Evolutionary conservation across 2,888 invertebrate genomes (phyloP).

Genomic region (Drosophila lacicola): DNA sequence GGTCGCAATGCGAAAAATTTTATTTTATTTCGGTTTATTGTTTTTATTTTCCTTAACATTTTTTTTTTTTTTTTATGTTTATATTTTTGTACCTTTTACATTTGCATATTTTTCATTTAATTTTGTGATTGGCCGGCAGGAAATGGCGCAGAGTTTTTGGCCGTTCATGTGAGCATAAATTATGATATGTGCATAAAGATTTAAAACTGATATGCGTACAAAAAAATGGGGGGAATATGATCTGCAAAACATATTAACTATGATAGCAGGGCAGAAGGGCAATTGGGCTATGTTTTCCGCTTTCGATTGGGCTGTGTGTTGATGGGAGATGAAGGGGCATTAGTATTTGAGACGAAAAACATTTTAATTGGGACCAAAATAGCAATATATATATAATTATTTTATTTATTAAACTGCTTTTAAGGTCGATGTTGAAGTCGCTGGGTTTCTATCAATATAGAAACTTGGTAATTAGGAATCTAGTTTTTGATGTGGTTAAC

Average conservation of each 20-base stretch:
- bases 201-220: slow-evolving; percentile 24
- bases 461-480: too few relatives aligned
- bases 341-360: too few relatives aligned
- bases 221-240: not conserved
- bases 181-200: slow-evolving; percentile 46
- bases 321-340: not conserved
- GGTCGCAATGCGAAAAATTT: slow-evolving; percentile 41
- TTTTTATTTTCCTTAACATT: slow-evolving; percentile 5
- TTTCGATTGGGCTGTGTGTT: slow-evolving; percentile 19
- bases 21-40: slow-evolving; percentile 16
- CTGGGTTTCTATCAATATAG: too few relatives aligned
- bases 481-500: too few relatives aligned
- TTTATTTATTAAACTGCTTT: too few relatives aligned
- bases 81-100: slow-evolving; percentile 15
- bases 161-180: slow-evolving; percentile 47
- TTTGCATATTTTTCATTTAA: slow-evolving; percentile 71
- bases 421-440: too few relatives aligned
- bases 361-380: too few relatives aligned
- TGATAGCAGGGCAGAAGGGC: slow-evolving; percentile 7
- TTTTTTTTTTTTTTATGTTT: slow-evolving; percentile 8
- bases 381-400: too few relatives aligned
- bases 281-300: slow-evolving; percentile 29
- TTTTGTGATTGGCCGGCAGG: slow-evolving; percentile 58
- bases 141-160: slow-evolving; percentile 45
- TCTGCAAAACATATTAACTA: slow-evolving; percentile 1